Conservation (phyloP, 2,113 vertebrate species). For the Todiramphus chloris region DNA sequence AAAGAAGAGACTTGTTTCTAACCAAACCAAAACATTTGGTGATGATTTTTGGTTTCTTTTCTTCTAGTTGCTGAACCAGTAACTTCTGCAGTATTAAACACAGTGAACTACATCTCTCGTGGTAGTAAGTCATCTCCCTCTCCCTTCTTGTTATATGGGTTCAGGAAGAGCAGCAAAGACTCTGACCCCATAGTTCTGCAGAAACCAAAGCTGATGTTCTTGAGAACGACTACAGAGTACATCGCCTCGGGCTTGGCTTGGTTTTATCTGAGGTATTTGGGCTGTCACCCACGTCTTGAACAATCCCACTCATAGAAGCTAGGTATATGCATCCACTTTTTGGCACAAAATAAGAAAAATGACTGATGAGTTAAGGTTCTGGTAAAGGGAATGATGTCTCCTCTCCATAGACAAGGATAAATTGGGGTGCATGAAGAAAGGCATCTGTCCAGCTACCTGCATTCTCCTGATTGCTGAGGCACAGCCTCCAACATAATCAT, state of each 20-base stretch:
- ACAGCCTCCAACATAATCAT: neutral
- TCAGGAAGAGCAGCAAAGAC: neutral
- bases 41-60: neutral
- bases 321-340: neutral
- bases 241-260: neutral
- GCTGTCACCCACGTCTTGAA: neutral
- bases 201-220: neutral
- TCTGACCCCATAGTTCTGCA: neutral
- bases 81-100: neutral
- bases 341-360: neutral
- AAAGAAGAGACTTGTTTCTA: neutral
- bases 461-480: neutral
- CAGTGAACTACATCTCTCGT: neutral
- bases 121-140: neutral
- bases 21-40: neutral
- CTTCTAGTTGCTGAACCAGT: neutral
- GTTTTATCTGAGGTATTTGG: neutral
- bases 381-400: neutral
- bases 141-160: neutral
- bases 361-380: neutral
- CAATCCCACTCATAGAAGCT: neutral
- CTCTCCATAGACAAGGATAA: neutral
- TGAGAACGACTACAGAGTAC: neutral
- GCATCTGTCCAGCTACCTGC: neutral
- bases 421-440: neutral